Base-by-base conservation (phyloP, 1,140 invertebrate species). In the Dendrolimus punctatus region DNA sequence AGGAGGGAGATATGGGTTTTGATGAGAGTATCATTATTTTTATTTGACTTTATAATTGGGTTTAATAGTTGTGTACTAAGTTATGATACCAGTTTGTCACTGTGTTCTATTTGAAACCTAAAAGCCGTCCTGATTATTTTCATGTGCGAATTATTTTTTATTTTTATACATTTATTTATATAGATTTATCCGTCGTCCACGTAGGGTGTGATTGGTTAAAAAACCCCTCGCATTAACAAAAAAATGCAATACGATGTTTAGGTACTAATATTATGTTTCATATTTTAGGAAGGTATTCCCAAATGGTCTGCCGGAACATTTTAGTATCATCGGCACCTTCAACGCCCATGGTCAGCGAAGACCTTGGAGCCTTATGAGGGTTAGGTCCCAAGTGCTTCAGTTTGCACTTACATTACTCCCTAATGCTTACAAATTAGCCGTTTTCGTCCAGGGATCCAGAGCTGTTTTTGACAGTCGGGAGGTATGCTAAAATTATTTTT, bases 371-470 rank as follows among this genome's bases (percentile, higher is more conserved):
- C 75, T 95, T 8, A 87, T 95, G 51, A 82, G 90, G 39, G 91
- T 94, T 4, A 84, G 88, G 2, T 80, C 89, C 45, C 85, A 88
- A 5, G 82, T 84, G 40, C 87, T 91, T 0, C 91, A 94, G 73
- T 93, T 95, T 74, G 84, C 91, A 0, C 81, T 95, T 5, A 91
- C 90, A 0, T 69, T 95, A 49, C 90, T 95, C 68, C 93, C 93
- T 0, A 81, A 82, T 58, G 80, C 79, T 9, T 87, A 88, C 60
- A 89, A 86, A 39, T 63, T 95, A 39, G 91, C 92, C 39, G 88
- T 94, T 8, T 90, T 90, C n/a, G 88, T 91, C 6, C 75, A 73
- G 37, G 61, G 65, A 1, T 56, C 61, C 2, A 71, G 66, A 38
- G 64, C 68, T 6, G 8, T 76, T 0, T 85, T 81, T 53, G 51